These are phyloP conservation scores for Bradypodion pumilum DNA, from an alignment of 2,797 vertebrate species.

Conservation along the genomic window DNA sequence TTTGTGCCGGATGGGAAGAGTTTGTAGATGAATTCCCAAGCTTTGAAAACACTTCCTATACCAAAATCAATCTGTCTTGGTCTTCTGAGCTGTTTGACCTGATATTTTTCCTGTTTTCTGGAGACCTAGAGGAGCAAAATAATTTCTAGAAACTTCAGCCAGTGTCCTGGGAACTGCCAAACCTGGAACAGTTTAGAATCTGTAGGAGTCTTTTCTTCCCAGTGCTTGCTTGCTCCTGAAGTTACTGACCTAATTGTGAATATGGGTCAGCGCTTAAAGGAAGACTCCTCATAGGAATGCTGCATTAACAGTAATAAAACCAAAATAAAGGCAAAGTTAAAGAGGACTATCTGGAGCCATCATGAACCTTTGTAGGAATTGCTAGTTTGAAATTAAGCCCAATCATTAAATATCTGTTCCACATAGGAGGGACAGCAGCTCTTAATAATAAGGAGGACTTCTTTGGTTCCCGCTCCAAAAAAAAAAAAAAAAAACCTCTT, in stretches of 20 bases:
- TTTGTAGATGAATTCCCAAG: too few species aligned
- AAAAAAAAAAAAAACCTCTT: not conserved
- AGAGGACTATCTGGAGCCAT: constrained; percentile 53
- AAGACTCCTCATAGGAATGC: constrained; percentile 27
- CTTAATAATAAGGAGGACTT: not conserved
- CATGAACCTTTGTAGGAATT: constrained; percentile 55
- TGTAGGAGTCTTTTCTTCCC: not conserved
- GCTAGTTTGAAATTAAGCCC: constrained; percentile 47
- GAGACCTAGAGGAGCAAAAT: too few species aligned
- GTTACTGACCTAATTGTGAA: not conserved
- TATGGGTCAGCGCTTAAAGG: too few species aligned
- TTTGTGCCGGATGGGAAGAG: too few species aligned
- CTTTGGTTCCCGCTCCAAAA: constrained; percentile 21
- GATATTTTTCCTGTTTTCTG: too few species aligned
- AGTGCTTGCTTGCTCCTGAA: not conserved
- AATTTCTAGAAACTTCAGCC: too few species aligned
- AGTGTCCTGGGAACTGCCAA: too few species aligned
- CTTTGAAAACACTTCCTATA: too few species aligned
- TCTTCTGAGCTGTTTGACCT: too few species aligned
- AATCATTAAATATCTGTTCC: constrained; percentile 59
- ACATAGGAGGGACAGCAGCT: constrained; percentile 38
- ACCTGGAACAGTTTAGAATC: not conserved
- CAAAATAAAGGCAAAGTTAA: constrained; percentile 45
- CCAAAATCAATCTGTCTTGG: too few species aligned
- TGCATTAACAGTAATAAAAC: constrained; percentile 51